Percentiles rank a stretch among this genome's conserved stretches.
These are phyloP conservation scores for Steatornis caripensis DNA, from an alignment of 2,113 vertebrate species.

Conservation along the genomic window DNA sequence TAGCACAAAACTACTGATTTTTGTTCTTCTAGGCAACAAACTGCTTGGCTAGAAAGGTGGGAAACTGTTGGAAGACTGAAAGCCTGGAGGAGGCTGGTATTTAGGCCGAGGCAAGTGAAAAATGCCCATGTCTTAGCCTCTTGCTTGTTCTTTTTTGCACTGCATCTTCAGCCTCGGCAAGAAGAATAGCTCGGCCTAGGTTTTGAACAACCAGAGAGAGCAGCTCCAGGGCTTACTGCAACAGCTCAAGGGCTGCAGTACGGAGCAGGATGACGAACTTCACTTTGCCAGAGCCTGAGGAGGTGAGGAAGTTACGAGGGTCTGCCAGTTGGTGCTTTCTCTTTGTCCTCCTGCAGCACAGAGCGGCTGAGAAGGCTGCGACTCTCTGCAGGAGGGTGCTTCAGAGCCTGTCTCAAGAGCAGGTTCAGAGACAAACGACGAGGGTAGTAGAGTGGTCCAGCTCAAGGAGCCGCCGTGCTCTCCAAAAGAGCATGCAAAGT, in stretches of 20 bases:
- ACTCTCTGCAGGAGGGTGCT: neutral
- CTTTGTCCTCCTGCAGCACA: neutral
- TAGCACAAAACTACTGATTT: neutral
- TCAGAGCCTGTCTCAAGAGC: neutral
- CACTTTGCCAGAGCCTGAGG: neutral
- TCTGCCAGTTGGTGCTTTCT: neutral
- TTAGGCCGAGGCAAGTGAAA: neutral
- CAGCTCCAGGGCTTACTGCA: neutral
- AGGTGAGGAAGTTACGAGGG: neutral
- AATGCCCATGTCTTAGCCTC: neutral
- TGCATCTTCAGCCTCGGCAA: neutral
- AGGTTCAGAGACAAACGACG: neutral
- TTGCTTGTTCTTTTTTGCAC: neutral
- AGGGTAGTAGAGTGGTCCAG: neutral
- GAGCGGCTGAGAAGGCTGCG: neutral
- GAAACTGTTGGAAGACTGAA: constrained; percentile 13
- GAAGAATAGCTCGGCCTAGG: neutral
- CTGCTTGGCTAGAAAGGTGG: neutral
- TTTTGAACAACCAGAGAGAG: neutral
- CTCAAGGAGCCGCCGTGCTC: rapidly evolving
- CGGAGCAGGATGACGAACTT: neutral
- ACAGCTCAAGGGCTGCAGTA: neutral
- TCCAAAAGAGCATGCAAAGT: neutral
- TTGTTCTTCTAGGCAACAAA: neutral
- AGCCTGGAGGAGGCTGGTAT: neutral